Base-by-base conservation (phyloP, 2,888 invertebrate genomes). In the Noctuana brunneofusca region DNA sequence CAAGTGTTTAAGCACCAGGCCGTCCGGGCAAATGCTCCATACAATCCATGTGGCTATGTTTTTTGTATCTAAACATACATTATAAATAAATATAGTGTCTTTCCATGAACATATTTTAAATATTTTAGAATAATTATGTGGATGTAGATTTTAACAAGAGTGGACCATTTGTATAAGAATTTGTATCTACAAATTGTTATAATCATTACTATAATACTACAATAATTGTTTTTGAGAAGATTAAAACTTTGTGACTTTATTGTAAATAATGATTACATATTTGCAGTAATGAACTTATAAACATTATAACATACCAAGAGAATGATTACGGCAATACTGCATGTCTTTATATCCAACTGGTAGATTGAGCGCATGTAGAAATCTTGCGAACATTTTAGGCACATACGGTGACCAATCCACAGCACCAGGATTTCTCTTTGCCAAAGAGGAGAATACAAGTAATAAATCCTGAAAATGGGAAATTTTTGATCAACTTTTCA, bases 381-480 rank as follows among this genome's bases (percentile, higher is more conserved):
- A 95, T 79, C 94, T 91, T 11, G 94, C 93, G 75, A 96, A 96
- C 93, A 96, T 95, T 60, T 94, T 86, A 0, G 97, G 95, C 57
- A 97, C 93, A 76, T 97, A 93, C 0, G 96, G 96, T 66, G 95
- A 94, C 98, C 98, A 98, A 80, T 98, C 95, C 48, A 98, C 94
- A 58, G 95, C 94, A 0, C 98, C 97, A 58, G 96, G 95, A 81
- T 95, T 96, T 70, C 93, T 90, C 70, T 92, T 92, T 0, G 96
- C 95, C 50, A 97, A 84, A 50, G 95, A 93, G 0, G 96, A 92
- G 82, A 98, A 95, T 50, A 98, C 85, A 75, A 93, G 92, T 84
- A 97, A 93, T 74, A 96, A 87, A 66, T 94, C 93, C 95, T 96
- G 83, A 38, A 86, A 86, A 35, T 8, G 6, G 48, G 57, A 12